Percentiles rank a stretch among this genome's conserved stretches.
phyloP scores from a whole-genome alignment of 1,140 invertebrate species.

The Hypothenemus hampei region DNA sequence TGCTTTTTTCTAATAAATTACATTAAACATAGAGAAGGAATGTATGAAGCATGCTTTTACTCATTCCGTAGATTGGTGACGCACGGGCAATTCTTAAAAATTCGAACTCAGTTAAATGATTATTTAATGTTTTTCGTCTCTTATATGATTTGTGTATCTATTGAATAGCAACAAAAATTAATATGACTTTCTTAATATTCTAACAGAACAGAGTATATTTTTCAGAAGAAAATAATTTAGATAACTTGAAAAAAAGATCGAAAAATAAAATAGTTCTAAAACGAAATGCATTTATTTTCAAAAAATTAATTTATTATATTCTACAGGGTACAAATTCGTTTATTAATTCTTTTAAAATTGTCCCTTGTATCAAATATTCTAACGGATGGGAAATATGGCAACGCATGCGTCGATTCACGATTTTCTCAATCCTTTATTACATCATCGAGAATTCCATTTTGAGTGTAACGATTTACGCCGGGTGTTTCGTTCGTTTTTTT shows the following conservation, averaged over 20 bases:
- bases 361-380: background rate
- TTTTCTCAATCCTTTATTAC: constrained; percentile 17
- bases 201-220: no score
- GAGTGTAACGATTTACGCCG: constrained; percentile 18
- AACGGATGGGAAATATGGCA: constrained; percentile 1
- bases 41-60: background rate
- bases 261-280: background rate
- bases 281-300: background rate
- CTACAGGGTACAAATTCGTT: background rate
- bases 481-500: constrained; percentile 7
- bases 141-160: background rate
- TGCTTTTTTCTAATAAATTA: background rate
- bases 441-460: constrained; percentile 20
- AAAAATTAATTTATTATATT: background rate
- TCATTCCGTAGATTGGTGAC: background rate
- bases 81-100: background rate
- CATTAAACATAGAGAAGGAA: background rate
- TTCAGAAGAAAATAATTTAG: background rate
- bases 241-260: background rate
- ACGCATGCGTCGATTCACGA: constrained; percentile 12
- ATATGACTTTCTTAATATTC: no score
- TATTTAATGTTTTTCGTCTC: background rate
- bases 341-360: no score
- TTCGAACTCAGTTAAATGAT: background rate
- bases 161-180: no score